Evolutionary conservation across 1,140 invertebrate genomes (phyloP).

Genomic region (Drosophila prosaltans): DNA sequence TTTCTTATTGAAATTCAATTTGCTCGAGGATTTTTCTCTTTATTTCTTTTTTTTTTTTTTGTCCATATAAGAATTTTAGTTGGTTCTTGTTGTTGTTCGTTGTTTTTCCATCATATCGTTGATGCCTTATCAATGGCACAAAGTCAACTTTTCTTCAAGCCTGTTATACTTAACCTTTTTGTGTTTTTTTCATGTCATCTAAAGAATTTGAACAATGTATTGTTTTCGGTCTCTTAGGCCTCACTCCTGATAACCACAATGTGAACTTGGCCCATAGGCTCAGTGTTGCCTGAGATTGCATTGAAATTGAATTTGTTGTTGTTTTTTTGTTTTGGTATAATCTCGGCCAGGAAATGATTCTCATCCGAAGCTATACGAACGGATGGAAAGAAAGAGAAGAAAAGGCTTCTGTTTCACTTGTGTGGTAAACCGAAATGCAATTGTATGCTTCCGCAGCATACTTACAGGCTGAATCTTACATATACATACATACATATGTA

Average conservation of each 20-base stretch:
- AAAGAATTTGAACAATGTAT: conserved; percentile 66
- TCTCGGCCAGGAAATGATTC: conserved; percentile 71
- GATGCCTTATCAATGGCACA: conserved; percentile 57
- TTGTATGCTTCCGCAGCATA: conserved; percentile 58
- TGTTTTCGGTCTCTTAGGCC: conserved; percentile 37
- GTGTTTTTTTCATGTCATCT: conserved; percentile 26
- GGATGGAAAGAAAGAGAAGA: conserved; percentile 10
- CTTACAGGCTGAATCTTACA: conserved; percentile 22
- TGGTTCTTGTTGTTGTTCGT: not conserved
- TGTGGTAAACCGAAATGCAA: conserved; percentile 51
- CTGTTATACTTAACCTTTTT: conserved; percentile 61
- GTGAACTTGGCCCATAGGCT: conserved; percentile 14
- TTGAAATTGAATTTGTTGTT: conserved; percentile 71
- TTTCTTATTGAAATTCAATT: conserved; percentile 81
- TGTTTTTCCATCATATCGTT: conserved; percentile 4
- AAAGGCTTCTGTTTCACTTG: conserved; percentile 37
- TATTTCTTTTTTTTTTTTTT: conserved; percentile 32
- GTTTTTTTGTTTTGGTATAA: conserved; percentile 51
- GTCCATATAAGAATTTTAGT: not conserved
- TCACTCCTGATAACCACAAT: conserved; percentile 39
- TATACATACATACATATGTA: conserved; percentile 1
- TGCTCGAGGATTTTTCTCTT: conserved; percentile 43
- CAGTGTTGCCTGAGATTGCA: conserved; percentile 51
- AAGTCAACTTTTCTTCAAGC: conserved; percentile 44
- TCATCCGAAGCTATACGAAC: conserved; percentile 1